A percentile compares a stretch with the other conserved stretches of the same genome.
Evolutionary conservation across 2,888 invertebrate genomes (phyloP).

Genomic region (Noctuana brunneofusca): DNA sequence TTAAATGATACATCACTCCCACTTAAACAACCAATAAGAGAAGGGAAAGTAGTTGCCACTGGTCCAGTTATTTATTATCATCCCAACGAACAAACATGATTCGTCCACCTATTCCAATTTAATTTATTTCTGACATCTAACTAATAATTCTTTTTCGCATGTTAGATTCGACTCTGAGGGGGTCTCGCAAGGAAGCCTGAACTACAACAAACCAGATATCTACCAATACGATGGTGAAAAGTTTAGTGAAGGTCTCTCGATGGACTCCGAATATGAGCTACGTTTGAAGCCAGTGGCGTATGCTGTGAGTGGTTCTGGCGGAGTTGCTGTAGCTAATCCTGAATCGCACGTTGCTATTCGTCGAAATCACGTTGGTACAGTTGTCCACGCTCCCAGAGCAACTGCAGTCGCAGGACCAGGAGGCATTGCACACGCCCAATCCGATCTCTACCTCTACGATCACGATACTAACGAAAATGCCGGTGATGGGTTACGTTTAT

Average conservation of each 20-base stretch:
- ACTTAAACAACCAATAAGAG: constrained; percentile 77
- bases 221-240: constrained; percentile 62
- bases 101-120: constrained; percentile 44
- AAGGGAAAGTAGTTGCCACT: constrained; percentile 87
- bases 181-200: constrained; percentile 45
- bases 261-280: constrained; percentile 54
- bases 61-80: constrained; percentile 89
- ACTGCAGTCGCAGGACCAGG: constrained; percentile 89
- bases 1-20: constrained; percentile 59
- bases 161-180: constrained; percentile 59
- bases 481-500: constrained; percentile 30
- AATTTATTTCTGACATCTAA: constrained; percentile 41
- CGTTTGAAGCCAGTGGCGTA: constrained; percentile 85
- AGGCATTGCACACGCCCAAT: constrained; percentile 89
- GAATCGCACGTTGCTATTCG: constrained; percentile 85
- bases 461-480: constrained; percentile 47
- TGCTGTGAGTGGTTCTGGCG: constrained; percentile 85
- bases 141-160: constrained; percentile 61
- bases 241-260: constrained; percentile 52
- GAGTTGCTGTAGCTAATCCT: constrained; percentile 87
- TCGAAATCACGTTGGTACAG: constrained; percentile 83
- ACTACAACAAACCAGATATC: constrained; percentile 47
- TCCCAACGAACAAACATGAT: constrained; percentile 60
- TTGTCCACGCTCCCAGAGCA: constrained; percentile 86
- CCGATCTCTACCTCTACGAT: constrained; percentile 85